phyloP scores from a whole-genome alignment of 2,797 vertebrate species.

The Lepilemur ruficaudatus region DNA sequence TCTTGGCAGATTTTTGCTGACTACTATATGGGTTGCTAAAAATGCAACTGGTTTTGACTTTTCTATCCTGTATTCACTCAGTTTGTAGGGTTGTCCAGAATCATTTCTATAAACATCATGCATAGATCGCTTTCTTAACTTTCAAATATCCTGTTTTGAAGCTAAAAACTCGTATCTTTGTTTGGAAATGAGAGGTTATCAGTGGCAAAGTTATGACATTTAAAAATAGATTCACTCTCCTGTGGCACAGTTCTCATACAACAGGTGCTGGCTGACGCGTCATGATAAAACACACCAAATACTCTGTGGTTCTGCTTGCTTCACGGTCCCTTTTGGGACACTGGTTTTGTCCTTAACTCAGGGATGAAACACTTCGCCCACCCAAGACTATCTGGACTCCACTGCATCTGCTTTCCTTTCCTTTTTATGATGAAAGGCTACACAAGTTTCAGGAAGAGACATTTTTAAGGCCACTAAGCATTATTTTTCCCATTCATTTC shows the following conservation, averaged over 20 bases:
- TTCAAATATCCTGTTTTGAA: slow-evolving; percentile 4
- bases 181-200: slow-evolving; percentile 18
- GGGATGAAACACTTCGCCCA: neutral
- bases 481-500: neutral
- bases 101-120: slow-evolving; percentile 44
- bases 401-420: neutral
- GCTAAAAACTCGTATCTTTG: neutral
- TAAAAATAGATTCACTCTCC: slow-evolving; percentile 41
- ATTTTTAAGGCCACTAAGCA: neutral
- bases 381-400: too few species aligned
- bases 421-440: neutral
- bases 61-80: slow-evolving; percentile 70
- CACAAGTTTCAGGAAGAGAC: neutral
- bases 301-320: neutral
- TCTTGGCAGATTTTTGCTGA: slow-evolving; percentile 75
- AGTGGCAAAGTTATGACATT: slow-evolving; percentile 21
- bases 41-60: slow-evolving; percentile 73
- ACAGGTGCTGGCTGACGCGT: slow-evolving; percentile 11
- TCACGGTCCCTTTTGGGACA: neutral
- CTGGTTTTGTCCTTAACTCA: neutral
- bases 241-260: neutral
- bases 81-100: slow-evolving; percentile 44
- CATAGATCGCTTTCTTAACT: neutral
- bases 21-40: slow-evolving; percentile 74
- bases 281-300: neutral